Evolutionary conservation across 2,888 invertebrate genomes (phyloP).

Genomic region (Hesperia comma): DNA sequence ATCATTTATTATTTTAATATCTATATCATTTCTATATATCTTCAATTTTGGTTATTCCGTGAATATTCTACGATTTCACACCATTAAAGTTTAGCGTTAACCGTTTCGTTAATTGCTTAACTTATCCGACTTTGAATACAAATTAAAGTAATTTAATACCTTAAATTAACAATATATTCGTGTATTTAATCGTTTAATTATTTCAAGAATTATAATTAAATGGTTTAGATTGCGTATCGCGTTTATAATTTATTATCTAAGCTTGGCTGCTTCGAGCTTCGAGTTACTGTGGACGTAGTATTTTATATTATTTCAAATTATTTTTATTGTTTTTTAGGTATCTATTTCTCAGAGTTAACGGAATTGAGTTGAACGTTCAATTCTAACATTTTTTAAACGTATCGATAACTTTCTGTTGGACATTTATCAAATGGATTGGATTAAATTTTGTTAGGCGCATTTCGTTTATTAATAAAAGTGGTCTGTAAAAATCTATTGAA

Average conservation of each 20-base stretch:
- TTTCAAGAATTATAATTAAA: conserved; percentile 30
- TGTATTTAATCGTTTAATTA: conserved; percentile 28
- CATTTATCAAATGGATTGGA: too few species aligned
- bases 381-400: too few species aligned
- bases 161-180: conserved; percentile 19
- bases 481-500: too few species aligned
- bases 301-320: background rate
- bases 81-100: conserved; percentile 17
- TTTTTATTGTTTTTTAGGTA: background rate
- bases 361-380: background rate
- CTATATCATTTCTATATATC: conserved; percentile 1
- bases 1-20: conserved; percentile 6
- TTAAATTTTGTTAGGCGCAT: too few species aligned
- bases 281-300: background rate
- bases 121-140: conserved; percentile 30
- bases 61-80: conserved; percentile 28
- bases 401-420: too few species aligned
- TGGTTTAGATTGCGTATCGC: conserved; percentile 24
- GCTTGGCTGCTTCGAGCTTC: conserved; percentile 10
- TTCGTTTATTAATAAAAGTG: too few species aligned
- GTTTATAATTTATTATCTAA: conserved; percentile 27
- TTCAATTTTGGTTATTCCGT: conserved; percentile 17
- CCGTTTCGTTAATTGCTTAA: conserved; percentile 22
- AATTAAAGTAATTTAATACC: conserved; percentile 26
- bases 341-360: too few species aligned